These are phyloP conservation scores for Fragum fragum DNA, from an alignment of 2,888 invertebrate species.

Conservation along the genomic window DNA sequence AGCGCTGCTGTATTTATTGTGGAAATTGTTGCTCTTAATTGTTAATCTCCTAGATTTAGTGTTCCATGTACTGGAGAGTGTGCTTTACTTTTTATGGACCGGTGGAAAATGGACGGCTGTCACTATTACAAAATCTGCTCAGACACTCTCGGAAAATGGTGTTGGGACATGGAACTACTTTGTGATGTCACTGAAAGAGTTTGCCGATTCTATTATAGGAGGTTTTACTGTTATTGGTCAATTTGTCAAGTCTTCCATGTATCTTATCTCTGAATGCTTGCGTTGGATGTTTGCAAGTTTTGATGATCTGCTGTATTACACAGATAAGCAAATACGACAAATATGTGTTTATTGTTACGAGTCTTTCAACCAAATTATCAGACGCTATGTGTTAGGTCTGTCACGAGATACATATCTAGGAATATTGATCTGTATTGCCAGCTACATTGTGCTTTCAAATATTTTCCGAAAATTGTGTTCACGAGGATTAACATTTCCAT, in stretches of 20 bases:
- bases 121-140: constrained; percentile 57
- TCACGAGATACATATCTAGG: constrained; percentile 79
- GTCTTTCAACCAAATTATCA: constrained; percentile 58
- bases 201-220: constrained; percentile 55
- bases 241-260: constrained; percentile 29
- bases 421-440: constrained; percentile 64
- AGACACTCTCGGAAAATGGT: constrained; percentile 57
- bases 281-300: constrained; percentile 36
- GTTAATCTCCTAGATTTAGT: constrained; percentile 60
- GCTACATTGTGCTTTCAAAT: constrained; percentile 62
- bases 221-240: constrained; percentile 62
- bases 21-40: constrained; percentile 68
- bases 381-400: constrained; percentile 63
- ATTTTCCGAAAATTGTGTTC: constrained; percentile 60
- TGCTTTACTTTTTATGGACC: constrained; percentile 63
- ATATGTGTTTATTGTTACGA: constrained; percentile 34
- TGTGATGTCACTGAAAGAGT: constrained; percentile 52
- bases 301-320: constrained; percentile 52
- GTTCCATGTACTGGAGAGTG: constrained; percentile 61
- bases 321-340: constrained; percentile 48
- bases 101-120: constrained; percentile 68
- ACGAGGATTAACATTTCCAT: constrained; percentile 74
- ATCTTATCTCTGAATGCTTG: constrained; percentile 38
- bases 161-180: constrained; percentile 64
- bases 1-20: constrained; percentile 64